Base-by-base conservation (phyloP, 2,113 vertebrate species). In the Deroptyus accipitrinus region DNA sequence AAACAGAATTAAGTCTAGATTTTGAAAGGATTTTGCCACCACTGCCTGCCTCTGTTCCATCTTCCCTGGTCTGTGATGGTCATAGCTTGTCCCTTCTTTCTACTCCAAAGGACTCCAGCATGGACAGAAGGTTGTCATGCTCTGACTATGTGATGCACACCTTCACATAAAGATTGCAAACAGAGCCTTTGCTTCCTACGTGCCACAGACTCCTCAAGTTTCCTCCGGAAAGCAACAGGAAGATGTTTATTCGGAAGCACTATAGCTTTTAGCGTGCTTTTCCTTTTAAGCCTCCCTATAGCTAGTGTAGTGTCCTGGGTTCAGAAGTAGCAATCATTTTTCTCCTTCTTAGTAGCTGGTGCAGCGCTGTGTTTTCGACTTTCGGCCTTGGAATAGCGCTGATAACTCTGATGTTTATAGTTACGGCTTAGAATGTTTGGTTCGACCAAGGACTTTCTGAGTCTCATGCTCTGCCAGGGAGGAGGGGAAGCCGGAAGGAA, bases 161-260 rank as follows among this genome's bases (percentile, higher is more conserved):
- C 25, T 78, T 78, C 52, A 27, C 1, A 1, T 15, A 35, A 27
- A 67, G 6, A 41, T 55, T 30, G 41, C 11, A 35, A 48, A 25
- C 24, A 9, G 10, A 33, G 11, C 27, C 27, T 52, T 52, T 44
- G 24, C 23, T 64, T 83, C 59, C 66, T 37, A 8, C 0, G 0
- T 1, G 0, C 11, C 54, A 19, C 37, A 24, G 10, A 6, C 13
- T 46, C 68, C 48, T 44, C 2, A 1, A 15, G 12, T 18, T 75
- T 41, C 62, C 67, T 82, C 62, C 46, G 19, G 16, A 66, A 73
- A 68, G 14, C 39, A 11, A 14, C 17, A 17, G 27, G 22, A 62
- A 39, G 52, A 8, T 14, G 27, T 12, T 63, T 46, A 5, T 37
- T 30, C 39, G 59, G 59, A 77, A 89, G 18, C 0, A 3, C 17